Evolutionary conservation across 2,113 vertebrate genomes (phyloP).

Genomic region (Meleagris gallopavo): DNA sequence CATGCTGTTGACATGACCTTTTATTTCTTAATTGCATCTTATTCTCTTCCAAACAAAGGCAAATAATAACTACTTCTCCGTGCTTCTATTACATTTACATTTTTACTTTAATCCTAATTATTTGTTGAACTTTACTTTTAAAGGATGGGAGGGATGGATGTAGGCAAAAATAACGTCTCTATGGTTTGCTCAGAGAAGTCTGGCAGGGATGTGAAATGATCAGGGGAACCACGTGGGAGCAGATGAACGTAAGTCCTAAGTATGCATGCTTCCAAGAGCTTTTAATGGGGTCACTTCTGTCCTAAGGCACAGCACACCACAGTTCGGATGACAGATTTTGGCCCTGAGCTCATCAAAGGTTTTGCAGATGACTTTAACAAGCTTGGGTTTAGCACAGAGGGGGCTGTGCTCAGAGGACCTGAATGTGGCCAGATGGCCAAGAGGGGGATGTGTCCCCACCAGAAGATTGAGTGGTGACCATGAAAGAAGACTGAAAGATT

Average conservation of each 20-base stretch:
- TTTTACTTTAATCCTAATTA: not conserved
- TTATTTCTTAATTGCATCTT: not conserved
- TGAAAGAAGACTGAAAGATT: not conserved
- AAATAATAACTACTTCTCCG: not conserved
- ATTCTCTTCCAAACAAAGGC: not conserved
- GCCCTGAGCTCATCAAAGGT: constrained; percentile 22
- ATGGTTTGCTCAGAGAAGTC: not conserved
- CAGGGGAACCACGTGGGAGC: not conserved
- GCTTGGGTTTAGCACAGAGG: not conserved
- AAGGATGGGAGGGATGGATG: not conserved
- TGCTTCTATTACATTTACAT: not conserved
- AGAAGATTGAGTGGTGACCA: not conserved
- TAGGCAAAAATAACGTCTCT: not conserved
- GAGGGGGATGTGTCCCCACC: not conserved
- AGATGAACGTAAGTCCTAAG: not conserved
- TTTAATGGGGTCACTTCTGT: constrained; percentile 64
- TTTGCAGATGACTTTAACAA: constrained; percentile 19
- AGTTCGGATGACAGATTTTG: not conserved
- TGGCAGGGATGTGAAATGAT: not conserved
- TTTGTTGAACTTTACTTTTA: not conserved
- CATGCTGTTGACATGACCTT: not conserved
- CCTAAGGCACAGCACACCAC: constrained; percentile 10
- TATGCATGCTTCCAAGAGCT: not conserved
- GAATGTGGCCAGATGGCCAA: constrained; percentile 20
- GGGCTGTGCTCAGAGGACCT: not conserved